phyloP scores from a whole-genome alignment of 2,113 vertebrate genomes.

The Synodontis membranacea region DNA sequence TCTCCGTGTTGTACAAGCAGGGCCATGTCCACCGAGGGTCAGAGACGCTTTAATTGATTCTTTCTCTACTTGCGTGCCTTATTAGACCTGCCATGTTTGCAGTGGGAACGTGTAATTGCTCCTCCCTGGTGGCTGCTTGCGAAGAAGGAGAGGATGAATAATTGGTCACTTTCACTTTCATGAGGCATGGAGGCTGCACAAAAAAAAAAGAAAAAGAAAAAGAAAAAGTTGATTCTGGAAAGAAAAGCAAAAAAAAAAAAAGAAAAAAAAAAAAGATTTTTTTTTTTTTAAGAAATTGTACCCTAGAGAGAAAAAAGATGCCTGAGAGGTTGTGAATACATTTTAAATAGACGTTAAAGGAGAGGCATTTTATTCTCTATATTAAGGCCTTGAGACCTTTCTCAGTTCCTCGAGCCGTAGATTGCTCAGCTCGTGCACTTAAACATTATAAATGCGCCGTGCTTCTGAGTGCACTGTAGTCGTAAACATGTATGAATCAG shows the following conservation, averaged over 20 bases:
- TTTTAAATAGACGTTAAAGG: neutral
- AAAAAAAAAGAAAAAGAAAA: neutral
- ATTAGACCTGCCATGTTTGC: conserved; percentile 89
- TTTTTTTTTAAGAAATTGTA: neutral
- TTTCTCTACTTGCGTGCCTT: conserved; percentile 85
- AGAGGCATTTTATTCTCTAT: neutral
- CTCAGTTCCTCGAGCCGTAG: neutral
- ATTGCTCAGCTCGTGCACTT: neutral
- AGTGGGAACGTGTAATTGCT: conserved; percentile 93
- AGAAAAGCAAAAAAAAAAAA: neutral
- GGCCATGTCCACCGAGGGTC: conserved; percentile 79
- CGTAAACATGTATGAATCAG: neutral
- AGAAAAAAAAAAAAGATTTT: neutral
- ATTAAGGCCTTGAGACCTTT: neutral
- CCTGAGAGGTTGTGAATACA: neutral
- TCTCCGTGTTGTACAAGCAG: conserved; percentile 35
- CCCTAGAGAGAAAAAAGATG: neutral
- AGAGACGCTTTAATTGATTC: conserved; percentile 94
- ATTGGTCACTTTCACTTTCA: conserved; percentile 35
- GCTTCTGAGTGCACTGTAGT: neutral
- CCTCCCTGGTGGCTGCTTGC: conserved; percentile 69
- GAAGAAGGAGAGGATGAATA: conserved; percentile 31
- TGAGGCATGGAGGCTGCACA: conserved; percentile 1
- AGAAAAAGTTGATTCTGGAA: no score
- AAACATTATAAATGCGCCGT: neutral